phyloP scores from a whole-genome alignment of 2,113 vertebrate species.

The Pluvialis apricaria region DNA sequence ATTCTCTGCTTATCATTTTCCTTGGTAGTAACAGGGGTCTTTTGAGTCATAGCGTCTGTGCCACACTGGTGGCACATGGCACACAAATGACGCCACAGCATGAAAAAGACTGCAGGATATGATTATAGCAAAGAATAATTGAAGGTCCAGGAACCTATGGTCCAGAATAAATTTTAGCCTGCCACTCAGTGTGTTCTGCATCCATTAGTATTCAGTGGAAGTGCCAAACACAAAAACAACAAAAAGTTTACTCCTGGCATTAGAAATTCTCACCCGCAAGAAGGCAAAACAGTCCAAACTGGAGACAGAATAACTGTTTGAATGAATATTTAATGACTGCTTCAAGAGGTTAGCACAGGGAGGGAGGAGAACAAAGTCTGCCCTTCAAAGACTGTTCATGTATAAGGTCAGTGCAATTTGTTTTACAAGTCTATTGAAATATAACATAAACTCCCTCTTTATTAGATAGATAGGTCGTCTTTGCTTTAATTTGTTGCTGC shows the following conservation, averaged over 20 bases:
- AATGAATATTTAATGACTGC: slow-evolving; percentile 58
- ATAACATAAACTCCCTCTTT: not conserved
- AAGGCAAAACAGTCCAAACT: not conserved
- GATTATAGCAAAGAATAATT: slow-evolving; percentile 40
- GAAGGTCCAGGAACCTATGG: not conserved
- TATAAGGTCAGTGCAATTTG: slow-evolving; percentile 38
- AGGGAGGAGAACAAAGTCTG: slow-evolving; percentile 25
- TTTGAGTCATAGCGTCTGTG: not conserved
- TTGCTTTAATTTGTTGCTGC: not conserved
- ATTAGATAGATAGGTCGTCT: not conserved
- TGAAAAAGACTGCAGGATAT: slow-evolving; percentile 17
- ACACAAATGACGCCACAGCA: slow-evolving; percentile 25
- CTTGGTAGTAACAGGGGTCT: not conserved
- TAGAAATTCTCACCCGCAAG: not conserved
- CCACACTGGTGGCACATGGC: not conserved
- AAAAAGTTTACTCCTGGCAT: slow-evolving; percentile 29
- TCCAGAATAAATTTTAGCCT: slow-evolving; percentile 39
- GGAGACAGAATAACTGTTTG: slow-evolving; percentile 5
- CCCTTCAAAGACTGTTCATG: slow-evolving; percentile 15
- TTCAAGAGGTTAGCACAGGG: slow-evolving; percentile 14
- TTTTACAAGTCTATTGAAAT: slow-evolving; percentile 18
- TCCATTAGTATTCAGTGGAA: slow-evolving; percentile 40
- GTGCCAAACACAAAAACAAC: not conserved
- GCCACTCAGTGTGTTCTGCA: not conserved
- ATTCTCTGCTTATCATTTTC: not conserved